Conservation (phyloP, 2,888 invertebrate genomes). For the Parnassius smintheus region DNA sequence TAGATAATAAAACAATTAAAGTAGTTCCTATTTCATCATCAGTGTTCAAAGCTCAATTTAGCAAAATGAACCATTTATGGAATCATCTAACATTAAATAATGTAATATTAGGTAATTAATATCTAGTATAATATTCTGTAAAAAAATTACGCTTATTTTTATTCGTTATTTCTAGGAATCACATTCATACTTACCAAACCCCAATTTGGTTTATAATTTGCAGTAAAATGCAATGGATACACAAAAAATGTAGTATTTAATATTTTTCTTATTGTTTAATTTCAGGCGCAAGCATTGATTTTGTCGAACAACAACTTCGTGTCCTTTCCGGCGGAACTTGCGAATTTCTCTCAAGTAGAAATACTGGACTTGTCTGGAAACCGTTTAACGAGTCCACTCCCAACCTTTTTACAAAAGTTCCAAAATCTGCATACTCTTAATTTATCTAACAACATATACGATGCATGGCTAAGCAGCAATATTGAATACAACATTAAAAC, state of each 20-base stretch:
- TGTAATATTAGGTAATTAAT: no score
- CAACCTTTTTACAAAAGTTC: slow-evolving; percentile 69
- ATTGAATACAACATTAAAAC: slow-evolving; percentile 62
- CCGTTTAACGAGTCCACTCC: slow-evolving; percentile 67
- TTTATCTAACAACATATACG: slow-evolving; percentile 81
- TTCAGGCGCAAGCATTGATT: slow-evolving; percentile 83
- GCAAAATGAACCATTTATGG: no score
- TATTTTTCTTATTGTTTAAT: slow-evolving; percentile 31
- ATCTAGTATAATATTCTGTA: no score
- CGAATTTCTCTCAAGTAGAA: slow-evolving; percentile 72
- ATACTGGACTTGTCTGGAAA: slow-evolving; percentile 75
- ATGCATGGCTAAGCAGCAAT: slow-evolving; percentile 56
- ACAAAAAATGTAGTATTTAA: neutral
- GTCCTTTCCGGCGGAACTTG: slow-evolving; percentile 76
- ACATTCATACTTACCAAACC: no score
- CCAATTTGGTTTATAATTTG: no score
- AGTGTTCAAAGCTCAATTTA: no score
- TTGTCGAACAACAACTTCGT: slow-evolving; percentile 83
- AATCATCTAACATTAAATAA: no score
- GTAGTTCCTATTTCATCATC: no score
- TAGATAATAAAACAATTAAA: no score
- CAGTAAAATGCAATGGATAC: neutral
- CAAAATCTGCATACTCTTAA: slow-evolving; percentile 75
- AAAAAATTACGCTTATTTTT: no score
- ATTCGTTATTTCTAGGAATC: no score